These are phyloP conservation scores for Agrenia bidenticulata DNA, from an alignment of 2,888 invertebrate genomes.

Conservation along the genomic window DNA sequence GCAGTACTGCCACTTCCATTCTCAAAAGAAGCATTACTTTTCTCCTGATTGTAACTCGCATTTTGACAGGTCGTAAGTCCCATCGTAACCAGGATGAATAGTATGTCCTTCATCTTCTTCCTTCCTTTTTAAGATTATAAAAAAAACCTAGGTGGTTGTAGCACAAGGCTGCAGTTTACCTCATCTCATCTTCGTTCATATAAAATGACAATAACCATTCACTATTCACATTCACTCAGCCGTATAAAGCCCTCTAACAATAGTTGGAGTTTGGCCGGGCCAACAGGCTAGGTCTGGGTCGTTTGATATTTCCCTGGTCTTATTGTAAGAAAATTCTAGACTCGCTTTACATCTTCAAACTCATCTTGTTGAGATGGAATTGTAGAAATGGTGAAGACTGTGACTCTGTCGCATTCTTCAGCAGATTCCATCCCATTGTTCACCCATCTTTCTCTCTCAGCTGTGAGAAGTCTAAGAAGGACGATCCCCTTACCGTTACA, in stretches of 20 bases:
- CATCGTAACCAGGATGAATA: constrained; percentile 8
- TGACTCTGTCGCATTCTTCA: constrained; percentile 11
- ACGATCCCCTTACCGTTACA: neutral
- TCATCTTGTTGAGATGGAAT: neutral
- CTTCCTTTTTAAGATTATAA: too few relatives aligned
- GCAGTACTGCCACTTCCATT: neutral
- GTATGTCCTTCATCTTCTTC: constrained; percentile 3
- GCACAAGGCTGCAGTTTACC: neutral
- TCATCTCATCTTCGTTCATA: neutral
- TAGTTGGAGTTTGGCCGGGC: too few relatives aligned
- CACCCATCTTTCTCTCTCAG: too few relatives aligned
- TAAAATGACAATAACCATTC: neutral
- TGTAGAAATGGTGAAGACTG: too few relatives aligned
- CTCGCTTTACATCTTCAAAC: neutral
- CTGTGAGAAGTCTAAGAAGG: neutral
- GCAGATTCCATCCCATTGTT: constrained; percentile 4
- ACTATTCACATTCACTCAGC: too few relatives aligned
- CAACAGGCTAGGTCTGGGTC: neutral
- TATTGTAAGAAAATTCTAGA: neutral
- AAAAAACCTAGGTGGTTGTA: neutral
- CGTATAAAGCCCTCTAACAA: too few relatives aligned
- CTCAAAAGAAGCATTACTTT: neutral
- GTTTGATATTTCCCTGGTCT: neutral
- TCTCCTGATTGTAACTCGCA: neutral
- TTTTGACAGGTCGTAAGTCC: constrained; percentile 10